Evolutionary conservation across 2,888 invertebrate species (phyloP).

Genomic region (Volucella inanis): DNA sequence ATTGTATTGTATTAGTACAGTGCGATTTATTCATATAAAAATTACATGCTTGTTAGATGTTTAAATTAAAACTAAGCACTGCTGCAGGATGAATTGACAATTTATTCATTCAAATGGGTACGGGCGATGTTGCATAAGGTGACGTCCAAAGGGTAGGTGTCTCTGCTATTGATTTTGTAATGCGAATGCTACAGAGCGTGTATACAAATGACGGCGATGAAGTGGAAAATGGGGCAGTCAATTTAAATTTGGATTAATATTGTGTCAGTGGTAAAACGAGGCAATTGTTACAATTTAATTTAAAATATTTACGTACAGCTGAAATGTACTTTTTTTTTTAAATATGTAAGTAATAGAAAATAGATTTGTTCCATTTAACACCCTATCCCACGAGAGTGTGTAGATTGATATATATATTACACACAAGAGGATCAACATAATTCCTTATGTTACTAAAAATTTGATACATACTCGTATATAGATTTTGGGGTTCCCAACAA

Average conservation of each 20-base stretch:
- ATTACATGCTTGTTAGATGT: conserved; percentile 24
- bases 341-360: no score
- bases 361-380: no score
- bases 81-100: not conserved
- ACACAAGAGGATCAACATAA: no score
- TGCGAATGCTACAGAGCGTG: conserved; percentile 24
- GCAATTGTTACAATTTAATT: not conserved
- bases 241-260: conserved; percentile 22
- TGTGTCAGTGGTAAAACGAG: not conserved
- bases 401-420: no score
- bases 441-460: no score
- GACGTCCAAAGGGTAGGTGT: not conserved
- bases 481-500: no score
- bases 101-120: conserved; percentile 23
- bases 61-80: not conserved
- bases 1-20: not conserved
- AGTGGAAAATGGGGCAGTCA: conserved; percentile 17
- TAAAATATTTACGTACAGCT: no score
- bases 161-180: conserved; percentile 23
- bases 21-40: conserved; percentile 8
- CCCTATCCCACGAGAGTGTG: no score
- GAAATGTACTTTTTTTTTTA: no score
- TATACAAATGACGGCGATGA: not conserved
- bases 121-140: not conserved
- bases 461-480: no score